These are phyloP conservation scores for Otis tarda DNA, from an alignment of 2,113 vertebrate species.

Conservation along the genomic window DNA sequence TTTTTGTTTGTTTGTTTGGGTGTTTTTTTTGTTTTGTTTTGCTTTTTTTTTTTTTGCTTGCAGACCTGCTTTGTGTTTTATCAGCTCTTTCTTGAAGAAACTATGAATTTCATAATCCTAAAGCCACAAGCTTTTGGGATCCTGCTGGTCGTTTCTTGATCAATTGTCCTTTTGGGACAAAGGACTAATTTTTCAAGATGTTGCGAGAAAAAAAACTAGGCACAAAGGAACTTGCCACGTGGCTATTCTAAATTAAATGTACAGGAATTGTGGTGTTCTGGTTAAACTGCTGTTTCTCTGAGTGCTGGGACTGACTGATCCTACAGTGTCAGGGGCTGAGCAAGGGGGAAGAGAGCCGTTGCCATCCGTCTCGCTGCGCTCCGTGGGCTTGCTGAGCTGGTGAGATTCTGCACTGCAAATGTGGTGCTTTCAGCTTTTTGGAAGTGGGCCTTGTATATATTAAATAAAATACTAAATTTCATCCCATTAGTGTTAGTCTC, in stretches of 20 bases:
- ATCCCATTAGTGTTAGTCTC: neutral
- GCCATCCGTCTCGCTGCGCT: neutral
- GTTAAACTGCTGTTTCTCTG: neutral
- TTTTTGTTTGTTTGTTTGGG: too few relatives aligned
- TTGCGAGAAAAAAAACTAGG: neutral
- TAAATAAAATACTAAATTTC: neutral
- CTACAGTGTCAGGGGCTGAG: neutral
- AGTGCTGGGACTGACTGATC: neutral
- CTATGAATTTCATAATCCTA: neutral
- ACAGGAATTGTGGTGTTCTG: neutral
- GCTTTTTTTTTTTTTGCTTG: neutral
- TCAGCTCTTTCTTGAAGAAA: neutral
- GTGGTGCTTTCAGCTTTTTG: neutral
- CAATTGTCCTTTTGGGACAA: neutral
- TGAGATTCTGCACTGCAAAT: neutral
- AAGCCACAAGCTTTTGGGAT: neutral
- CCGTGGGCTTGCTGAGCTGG: neutral
- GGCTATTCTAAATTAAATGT: neutral
- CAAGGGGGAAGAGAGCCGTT: neutral
- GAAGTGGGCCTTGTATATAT: neutral
- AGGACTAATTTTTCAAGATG: neutral
- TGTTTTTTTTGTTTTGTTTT: too few relatives aligned
- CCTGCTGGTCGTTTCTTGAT: neutral
- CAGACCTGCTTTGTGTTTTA: neutral
- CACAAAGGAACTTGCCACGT: neutral